A percentile compares a stretch with the other conserved stretches of the same genome.
phyloP scores from a whole-genome alignment of 2,113 vertebrate genomes.

The Aldabrachelys gigantea region DNA sequence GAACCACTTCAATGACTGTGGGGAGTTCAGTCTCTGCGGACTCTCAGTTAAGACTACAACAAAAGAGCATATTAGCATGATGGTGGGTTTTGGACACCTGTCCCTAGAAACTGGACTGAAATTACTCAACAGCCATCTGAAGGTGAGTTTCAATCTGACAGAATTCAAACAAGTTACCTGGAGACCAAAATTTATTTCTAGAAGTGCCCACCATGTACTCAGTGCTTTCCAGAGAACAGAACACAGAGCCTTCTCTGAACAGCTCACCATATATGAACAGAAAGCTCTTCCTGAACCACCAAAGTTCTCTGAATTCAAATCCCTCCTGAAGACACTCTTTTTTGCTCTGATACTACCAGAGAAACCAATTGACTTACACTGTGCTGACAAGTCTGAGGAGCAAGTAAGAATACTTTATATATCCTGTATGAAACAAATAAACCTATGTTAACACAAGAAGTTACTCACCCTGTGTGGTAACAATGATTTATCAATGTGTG shows the following conservation, averaged over 20 bases:
- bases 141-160: slow-evolving; percentile 10
- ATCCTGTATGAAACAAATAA: neutral
- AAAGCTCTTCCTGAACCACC: neutral
- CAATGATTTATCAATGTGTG: no score
- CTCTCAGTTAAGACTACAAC: neutral
- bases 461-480: neutral
- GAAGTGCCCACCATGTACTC: neutral
- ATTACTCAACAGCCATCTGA: neutral
- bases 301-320: neutral
- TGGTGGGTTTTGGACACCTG: neutral
- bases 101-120: slow-evolving; percentile 9
- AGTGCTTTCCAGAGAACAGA: neutral
- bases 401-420: neutral
- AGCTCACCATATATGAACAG: neutral
- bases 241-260: neutral
- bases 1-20: neutral
- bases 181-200: slow-evolving; percentile 5
- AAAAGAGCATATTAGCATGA: neutral
- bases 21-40: neutral
- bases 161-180: neutral
- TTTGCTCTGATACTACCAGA: neutral
- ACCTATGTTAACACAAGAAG: neutral
- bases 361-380: neutral
- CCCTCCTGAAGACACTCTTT: neutral
- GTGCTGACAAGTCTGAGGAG: neutral